Evolutionary conservation across 2,797 vertebrate genomes (phyloP).

Genomic region (Lacerta viridis): DNA sequence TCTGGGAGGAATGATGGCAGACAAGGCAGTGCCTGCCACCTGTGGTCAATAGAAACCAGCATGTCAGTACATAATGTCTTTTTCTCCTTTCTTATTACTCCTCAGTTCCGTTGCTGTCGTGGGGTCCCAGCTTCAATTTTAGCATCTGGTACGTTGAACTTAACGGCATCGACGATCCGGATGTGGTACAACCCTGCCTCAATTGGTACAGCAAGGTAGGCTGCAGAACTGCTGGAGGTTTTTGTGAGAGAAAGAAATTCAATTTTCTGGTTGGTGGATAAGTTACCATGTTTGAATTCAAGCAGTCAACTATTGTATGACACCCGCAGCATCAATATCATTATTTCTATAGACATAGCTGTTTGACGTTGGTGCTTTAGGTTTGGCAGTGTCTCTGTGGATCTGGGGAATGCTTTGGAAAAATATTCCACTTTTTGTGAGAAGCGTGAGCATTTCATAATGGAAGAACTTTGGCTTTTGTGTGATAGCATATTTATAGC

Average conservation of each 20-base stretch:
- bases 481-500: background rate
- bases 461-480: background rate
- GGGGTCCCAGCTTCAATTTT: constrained; percentile 99
- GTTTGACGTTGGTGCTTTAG: background rate
- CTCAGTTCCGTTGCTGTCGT: constrained; percentile 97
- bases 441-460: background rate
- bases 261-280: background rate
- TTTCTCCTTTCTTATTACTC: constrained; percentile 53
- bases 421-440: background rate
- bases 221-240: background rate
- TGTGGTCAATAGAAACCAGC: background rate
- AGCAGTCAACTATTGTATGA: no score
- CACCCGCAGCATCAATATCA: background rate
- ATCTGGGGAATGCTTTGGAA: background rate
- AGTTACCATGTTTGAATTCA: background rate
- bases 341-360: background rate
- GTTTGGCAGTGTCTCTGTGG: background rate
- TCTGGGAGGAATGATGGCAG: no score
- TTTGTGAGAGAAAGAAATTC: background rate
- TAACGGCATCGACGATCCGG: constrained; percentile 97
- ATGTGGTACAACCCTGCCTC: constrained; percentile 98
- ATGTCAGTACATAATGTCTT: constrained; percentile 3
- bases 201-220: constrained; percentile 99
- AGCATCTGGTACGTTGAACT: constrained; percentile 99
- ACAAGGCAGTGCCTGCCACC: background rate